Base-by-base conservation (phyloP, 2,113 vertebrate genomes). In the Antechinus flavipes region DNA sequence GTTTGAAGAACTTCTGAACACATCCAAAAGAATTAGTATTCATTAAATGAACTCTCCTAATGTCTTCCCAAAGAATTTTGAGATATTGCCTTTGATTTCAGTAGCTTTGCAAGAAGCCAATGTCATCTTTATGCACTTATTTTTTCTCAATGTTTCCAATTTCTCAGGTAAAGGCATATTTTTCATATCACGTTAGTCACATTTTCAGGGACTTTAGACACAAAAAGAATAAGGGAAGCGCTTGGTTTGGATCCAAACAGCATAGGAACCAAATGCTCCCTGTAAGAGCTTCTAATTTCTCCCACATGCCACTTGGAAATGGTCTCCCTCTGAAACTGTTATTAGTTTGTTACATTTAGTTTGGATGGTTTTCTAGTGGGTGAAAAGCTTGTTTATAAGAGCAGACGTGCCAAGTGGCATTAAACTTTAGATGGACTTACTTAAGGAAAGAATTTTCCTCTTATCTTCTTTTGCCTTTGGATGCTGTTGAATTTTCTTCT, bases 361-460 rank as follows among this genome's bases (percentile, higher is more conserved):
- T n/a, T n/a, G 95, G 68, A 61, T n/a, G 91, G 12, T 95, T 95
- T 96, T 92, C 91, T 94, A 16, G 94, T 84, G n/a, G 68, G 61
- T 6, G 35, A 68, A 68, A 68, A 30, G 58, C 26, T 94, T 94
- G 19, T 97, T 94, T 89, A 50, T 8, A 90, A 24, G 53, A 8
- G 24, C 95, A 46, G 95, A 76, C 53, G 24, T 95, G 54, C 50
- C 92, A 91, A 92, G 89, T 56, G 54, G 11, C 91, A 91, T 89
- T 54, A 95, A 96, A 46, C 52, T 95, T 54, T 91, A 54, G 90
- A 46, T 95, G 54, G 89, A 30, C 76, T 97, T 56, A 91, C 35
- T 92, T 92, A 35, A 93, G 54, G 22, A 3, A 3, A 35, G 12
- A 54, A 35, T n/a, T 8, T 54, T 6, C 61, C 22, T 94, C 53